A percentile compares a stretch with the other conserved stretches of the same genome.
These are phyloP conservation scores for Drosophila ananassae DNA, from an alignment of 1,140 invertebrate genomes.

Conservation along the genomic window DNA sequence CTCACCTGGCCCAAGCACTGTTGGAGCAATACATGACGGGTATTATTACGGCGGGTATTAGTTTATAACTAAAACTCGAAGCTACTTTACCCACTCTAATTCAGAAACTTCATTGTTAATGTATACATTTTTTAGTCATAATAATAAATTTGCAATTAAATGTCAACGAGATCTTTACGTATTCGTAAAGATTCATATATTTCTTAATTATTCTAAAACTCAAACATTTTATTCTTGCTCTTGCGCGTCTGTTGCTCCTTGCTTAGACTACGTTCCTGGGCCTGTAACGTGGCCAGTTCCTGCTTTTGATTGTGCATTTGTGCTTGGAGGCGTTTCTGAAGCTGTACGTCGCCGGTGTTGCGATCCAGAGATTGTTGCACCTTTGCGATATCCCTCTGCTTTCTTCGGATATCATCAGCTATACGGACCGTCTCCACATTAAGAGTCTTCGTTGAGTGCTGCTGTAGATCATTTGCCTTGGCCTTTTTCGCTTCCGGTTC, in stretches of 20 bases:
- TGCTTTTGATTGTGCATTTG: constrained; percentile 87
- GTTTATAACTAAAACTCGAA: neutral
- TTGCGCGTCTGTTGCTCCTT: constrained; percentile 89
- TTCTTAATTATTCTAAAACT: constrained; percentile 85
- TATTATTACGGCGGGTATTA: constrained; percentile 58
- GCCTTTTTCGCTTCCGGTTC: constrained; percentile 40
- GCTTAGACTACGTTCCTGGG: constrained; percentile 87
- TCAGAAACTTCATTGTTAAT: too few species aligned
- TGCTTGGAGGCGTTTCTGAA: constrained; percentile 86
- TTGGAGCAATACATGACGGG: constrained; percentile 79
- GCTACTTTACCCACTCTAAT: too few species aligned
- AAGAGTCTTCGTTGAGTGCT: constrained; percentile 88
- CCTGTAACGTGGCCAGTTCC: constrained; percentile 86
- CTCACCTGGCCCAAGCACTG: constrained; percentile 70
- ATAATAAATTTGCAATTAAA: too few species aligned
- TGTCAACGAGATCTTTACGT: neutral
- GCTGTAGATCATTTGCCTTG: constrained; percentile 84
- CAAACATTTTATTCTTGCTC: constrained; percentile 88
- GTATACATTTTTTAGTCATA: too few species aligned
- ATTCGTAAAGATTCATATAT: constrained; percentile 38
- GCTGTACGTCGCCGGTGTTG: constrained; percentile 86
- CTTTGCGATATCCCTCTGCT: constrained; percentile 88
- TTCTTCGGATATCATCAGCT: constrained; percentile 88
- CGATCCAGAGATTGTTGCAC: constrained; percentile 87
- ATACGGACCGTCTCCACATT: constrained; percentile 91